phyloP scores from a whole-genome alignment of 1,140 invertebrate species.

The Oryzaephilus surinamensis region DNA sequence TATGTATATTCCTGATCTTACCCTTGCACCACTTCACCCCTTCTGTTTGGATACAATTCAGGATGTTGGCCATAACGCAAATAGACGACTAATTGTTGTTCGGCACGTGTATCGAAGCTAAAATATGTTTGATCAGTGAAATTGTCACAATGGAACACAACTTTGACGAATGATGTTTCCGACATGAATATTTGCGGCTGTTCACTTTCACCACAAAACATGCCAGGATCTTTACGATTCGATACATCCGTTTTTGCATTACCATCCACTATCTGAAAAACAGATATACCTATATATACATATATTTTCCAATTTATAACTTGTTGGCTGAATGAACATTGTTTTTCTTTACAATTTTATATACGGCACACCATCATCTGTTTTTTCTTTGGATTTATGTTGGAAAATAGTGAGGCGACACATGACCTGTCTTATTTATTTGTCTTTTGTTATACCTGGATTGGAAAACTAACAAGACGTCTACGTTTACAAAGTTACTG shows the following conservation, averaged over 20 bases:
- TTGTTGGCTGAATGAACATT: too few species aligned
- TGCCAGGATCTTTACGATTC: conserved; percentile 74
- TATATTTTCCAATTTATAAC: too few species aligned
- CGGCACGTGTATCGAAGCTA: conserved; percentile 66
- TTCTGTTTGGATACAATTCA: conserved; percentile 78
- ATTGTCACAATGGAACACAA: conserved; percentile 83
- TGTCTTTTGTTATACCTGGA: too few species aligned
- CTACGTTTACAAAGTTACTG: too few species aligned
- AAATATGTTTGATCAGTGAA: conserved; percentile 83
- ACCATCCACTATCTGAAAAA: conserved; percentile 64
- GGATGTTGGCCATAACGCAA: conserved; percentile 83
- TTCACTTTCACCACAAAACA: conserved; percentile 87
- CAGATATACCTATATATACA: too few species aligned
- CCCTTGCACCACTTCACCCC: conserved; percentile 72
- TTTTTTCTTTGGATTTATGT: too few species aligned
- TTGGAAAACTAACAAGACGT: too few species aligned
- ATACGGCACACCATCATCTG: too few species aligned
- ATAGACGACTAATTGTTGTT: conserved; percentile 82
- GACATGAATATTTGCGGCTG: conserved; percentile 89
- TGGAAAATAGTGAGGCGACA: too few species aligned
- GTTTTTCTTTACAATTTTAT: too few species aligned
- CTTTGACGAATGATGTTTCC: conserved; percentile 82
- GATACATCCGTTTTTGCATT: conserved; percentile 77
- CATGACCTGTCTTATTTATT: too few species aligned
- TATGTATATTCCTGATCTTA: conserved; percentile 32